These are phyloP conservation scores for Tuta absoluta DNA, from an alignment of 2,888 invertebrate species.

Conservation along the genomic window DNA sequence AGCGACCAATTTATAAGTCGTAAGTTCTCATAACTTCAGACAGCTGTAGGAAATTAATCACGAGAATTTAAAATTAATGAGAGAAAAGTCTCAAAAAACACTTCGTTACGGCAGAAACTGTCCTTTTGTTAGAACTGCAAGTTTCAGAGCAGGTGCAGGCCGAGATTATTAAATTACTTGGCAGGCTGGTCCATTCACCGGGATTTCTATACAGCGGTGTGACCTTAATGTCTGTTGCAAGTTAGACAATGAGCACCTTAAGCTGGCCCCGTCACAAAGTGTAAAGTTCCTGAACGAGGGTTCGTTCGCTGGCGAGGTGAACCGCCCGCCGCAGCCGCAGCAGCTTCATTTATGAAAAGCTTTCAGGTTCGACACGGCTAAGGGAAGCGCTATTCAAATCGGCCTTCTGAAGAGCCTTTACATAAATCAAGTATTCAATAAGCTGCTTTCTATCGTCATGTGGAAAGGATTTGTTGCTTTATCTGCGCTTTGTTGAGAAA, in stretches of 20 bases:
- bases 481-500: conserved; percentile 3
- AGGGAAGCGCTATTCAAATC: conserved; percentile 73
- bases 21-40: no score
- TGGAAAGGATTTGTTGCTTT: conserved; percentile 47
- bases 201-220: conserved; percentile 15
- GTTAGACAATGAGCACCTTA: conserved; percentile 35
- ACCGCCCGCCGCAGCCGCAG: conserved; percentile 48
- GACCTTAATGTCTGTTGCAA: conserved; percentile 32
- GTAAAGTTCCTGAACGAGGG: conserved; percentile 50
- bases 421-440: conserved; percentile 71
- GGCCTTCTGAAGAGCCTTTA: conserved; percentile 65
- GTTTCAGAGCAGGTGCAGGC: conserved; percentile 8
- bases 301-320: conserved; percentile 55
- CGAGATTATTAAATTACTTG: conserved; percentile 12
- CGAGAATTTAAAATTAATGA: not conserved
- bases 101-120: not conserved
- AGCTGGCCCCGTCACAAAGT: conserved; percentile 34
- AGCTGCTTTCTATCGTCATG: conserved; percentile 56
- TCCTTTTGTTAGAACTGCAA: conserved; percentile 16
- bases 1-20: not conserved
- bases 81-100: not conserved
- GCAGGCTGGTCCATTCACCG: conserved; percentile 14
- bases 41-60: not conserved
- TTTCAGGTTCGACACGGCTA: conserved; percentile 70
- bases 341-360: conserved; percentile 71